Conservation (phyloP, 2,888 invertebrate genomes). For the Machimus rusticus region DNA sequence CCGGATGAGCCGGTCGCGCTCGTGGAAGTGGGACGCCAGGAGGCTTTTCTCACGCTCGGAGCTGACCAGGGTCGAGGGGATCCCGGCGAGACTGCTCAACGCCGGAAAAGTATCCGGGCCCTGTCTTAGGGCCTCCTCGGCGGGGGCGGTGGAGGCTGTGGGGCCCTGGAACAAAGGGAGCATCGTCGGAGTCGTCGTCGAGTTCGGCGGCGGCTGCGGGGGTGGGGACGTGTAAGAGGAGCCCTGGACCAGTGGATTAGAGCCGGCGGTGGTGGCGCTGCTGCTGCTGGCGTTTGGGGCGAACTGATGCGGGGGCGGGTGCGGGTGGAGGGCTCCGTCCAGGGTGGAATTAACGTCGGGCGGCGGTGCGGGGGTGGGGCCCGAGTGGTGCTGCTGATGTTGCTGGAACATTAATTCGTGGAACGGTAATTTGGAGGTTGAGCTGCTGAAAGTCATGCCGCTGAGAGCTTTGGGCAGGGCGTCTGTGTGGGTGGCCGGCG, state of each 20-base stretch:
- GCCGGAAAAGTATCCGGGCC: constrained; percentile 33
- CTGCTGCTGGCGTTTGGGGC: constrained; percentile 3
- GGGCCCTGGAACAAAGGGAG: constrained; percentile 3
- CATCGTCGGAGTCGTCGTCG: not conserved
- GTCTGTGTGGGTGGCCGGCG: constrained; percentile 46
- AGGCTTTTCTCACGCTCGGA: constrained; percentile 55
- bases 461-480: constrained; percentile 41
- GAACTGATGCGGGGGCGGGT: not conserved
- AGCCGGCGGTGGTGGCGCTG: constrained; percentile 20
- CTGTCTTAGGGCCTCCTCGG: constrained; percentile 19
- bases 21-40: constrained; percentile 61
- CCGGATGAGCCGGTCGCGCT: constrained; percentile 62
- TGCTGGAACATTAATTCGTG: constrained; percentile 49
- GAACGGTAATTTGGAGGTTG: constrained; percentile 42
- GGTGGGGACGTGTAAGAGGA: not conserved
- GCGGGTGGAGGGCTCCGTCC: constrained; percentile 21
- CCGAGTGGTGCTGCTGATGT: constrained; percentile 37
- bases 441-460: constrained; percentile 36
- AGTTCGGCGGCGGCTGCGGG: not conserved
- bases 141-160: not conserved
- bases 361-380: not conserved
- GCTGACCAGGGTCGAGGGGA: constrained; percentile 45
- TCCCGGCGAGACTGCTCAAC: constrained; percentile 35
- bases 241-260: constrained; percentile 6
- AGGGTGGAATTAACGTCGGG: constrained; percentile 27